Base-by-base conservation (phyloP, 1,140 invertebrate species). In the Propsilocerus akamusi region DNA sequence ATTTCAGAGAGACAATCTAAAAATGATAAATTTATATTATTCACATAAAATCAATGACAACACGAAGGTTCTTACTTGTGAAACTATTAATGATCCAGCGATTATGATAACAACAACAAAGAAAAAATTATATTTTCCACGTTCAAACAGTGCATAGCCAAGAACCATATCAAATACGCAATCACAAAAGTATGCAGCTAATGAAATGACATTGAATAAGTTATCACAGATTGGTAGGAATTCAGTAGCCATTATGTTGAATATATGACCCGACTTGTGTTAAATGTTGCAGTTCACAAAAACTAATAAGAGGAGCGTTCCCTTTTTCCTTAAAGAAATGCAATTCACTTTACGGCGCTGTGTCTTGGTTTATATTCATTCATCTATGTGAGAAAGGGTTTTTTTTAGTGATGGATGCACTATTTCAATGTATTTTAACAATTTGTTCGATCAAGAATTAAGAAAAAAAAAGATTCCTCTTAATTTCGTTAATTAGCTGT, bases 181-280 rank as follows among this genome's bases (percentile, higher is more conserved):
- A 72, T 90, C 86, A 69, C 86, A 91, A 66, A 92, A 92, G 64
- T 91, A 90, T 3, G 82, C 84, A n/a, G 83, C 83, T 47, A 92
- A 68, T 10, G 86, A 90, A 53, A 91, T 87, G 62, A 92, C 83
- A 65, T 91, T 91, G 71, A 92, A 92, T 6, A 91, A 70, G 30
- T 89, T 80, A 70, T 91, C 86, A 71, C 86, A 91, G 54, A 91
- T 72, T 52, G 84, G 84, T 62, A 89, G 71, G 64, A 89, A 87
- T 72, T 89, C 82, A 59, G 73, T 71, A 75, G 23, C 46, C 23
- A 25, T 46, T 46, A 46, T 30, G 28, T 11, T 30, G 2, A 30
- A n/a, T 11, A 6, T 11, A 30, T 11, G 10, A 3, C 10, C 6
- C 10, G n/a, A 30, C 28, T 11, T n/a, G 28, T 11, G 10, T 3